phyloP scores from a whole-genome alignment of 2,797 vertebrate species.

The Apogon hyalosoma region DNA sequence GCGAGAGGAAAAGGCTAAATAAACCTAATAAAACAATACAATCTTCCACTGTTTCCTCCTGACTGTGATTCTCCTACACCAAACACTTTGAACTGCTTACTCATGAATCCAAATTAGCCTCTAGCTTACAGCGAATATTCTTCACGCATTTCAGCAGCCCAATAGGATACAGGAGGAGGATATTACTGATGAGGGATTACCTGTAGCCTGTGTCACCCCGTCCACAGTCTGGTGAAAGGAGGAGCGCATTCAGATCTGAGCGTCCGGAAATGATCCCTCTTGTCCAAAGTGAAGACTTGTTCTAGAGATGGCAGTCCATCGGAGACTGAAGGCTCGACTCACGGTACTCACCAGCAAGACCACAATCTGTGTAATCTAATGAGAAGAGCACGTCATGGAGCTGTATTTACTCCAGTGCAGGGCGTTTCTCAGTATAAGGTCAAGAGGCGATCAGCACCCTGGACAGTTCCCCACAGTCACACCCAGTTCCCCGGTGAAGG shows the following conservation, averaged over 20 bases:
- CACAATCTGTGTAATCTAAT: background rate
- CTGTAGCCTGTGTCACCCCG: slow-evolving; percentile 53
- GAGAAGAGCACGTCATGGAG: background rate
- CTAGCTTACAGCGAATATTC: slow-evolving; percentile 22
- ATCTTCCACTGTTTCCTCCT: background rate
- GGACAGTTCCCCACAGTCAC: slow-evolving; percentile 74
- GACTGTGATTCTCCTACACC: slow-evolving; percentile 12
- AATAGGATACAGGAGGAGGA: slow-evolving; percentile 40
- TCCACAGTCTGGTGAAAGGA: slow-evolving; percentile 17
- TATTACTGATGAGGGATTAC: slow-evolving; percentile 47
- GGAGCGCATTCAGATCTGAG: slow-evolving; percentile 30
- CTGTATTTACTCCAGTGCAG: background rate
- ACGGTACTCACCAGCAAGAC: background rate
- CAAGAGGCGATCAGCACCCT: slow-evolving; percentile 54
- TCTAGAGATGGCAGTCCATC: slow-evolving; percentile 8
- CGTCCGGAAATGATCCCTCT: slow-evolving; percentile 57
- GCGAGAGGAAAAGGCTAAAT: slow-evolving; percentile 17
- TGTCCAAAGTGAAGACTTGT: slow-evolving; percentile 32
- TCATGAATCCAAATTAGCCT: slow-evolving; percentile 63
- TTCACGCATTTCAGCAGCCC: slow-evolving; percentile 39
- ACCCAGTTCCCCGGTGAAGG: slow-evolving; percentile 67
- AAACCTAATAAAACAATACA: slow-evolving; percentile 7
- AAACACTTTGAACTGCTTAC: slow-evolving; percentile 62
- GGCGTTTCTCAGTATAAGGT: slow-evolving; percentile 40
- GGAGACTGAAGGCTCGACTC: background rate